Conservation (phyloP, 2,797 vertebrate genomes). For the Falco rusticolus region DNA sequence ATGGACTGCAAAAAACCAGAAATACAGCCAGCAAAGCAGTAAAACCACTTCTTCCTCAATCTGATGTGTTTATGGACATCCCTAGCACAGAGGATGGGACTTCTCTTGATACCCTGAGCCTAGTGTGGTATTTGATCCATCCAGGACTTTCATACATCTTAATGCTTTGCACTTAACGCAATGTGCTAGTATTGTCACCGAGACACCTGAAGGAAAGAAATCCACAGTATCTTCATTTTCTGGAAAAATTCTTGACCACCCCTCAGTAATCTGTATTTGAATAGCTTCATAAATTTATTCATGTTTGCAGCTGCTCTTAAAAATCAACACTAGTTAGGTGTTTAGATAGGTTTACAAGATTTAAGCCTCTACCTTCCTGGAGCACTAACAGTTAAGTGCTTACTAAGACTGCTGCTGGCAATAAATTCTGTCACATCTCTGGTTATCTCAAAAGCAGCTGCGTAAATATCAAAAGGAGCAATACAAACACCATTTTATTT, state of each 20-base stretch:
- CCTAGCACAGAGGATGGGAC: background rate
- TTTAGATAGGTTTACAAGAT: background rate
- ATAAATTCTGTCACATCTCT: constrained; percentile 12
- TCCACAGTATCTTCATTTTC: background rate
- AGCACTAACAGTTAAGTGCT: constrained; percentile 1
- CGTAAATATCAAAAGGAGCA: background rate
- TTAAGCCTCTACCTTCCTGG: background rate
- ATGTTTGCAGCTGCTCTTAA: background rate
- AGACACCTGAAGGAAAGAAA: background rate
- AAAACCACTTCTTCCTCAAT: background rate
- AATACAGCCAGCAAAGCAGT: background rate
- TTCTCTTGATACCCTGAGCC: background rate
- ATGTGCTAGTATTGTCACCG: background rate
- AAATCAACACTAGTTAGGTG: background rate
- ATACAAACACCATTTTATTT: background rate
- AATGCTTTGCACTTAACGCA: background rate
- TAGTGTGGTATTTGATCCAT: background rate
- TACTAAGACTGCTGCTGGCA: background rate
- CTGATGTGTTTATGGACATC: background rate
- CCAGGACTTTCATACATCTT: background rate
- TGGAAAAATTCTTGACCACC: background rate
- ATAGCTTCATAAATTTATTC: background rate
- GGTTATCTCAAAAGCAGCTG: constrained; percentile 23
- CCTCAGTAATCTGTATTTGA: background rate
- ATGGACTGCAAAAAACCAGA: background rate